Evolutionary conservation across 2,113 vertebrate genomes (phyloP), one percentile per base, ranked within the genome.

Genomic region (Burhinus bistriatus): DNA sequence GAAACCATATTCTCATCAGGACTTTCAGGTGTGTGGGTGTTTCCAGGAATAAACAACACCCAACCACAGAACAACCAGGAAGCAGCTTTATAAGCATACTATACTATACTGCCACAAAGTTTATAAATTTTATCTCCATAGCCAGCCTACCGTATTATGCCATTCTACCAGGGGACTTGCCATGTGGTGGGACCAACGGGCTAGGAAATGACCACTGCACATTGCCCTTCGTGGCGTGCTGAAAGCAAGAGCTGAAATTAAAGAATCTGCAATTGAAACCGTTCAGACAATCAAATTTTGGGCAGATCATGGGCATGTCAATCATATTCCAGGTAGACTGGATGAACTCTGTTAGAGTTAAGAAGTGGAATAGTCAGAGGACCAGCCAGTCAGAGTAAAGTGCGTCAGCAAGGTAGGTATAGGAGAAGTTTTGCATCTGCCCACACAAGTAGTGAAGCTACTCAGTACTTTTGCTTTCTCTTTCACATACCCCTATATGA

Each of bases 21-120:
- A 81, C 95, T 97, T 96, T 97, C 90, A 87, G 47, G 58, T 85
- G 85, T 15, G 94, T 93, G 91, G 96, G 97, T 87, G 91, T 97
- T 98, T 96, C 97, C 91, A 94, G 95, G 86, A 96, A 96, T 96
- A 96, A 97, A 93, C 84, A 97, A 82, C 21, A 87, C 52, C 25
- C 45, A 90, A 89, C 91, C 91, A 93, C 94, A 95, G 80, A 95
- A 92, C 91, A 95, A 76, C 68, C 87, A 95, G 82, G 82, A 97
- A 96, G 89, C 59, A 4, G 75, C 32, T 86, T 91, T 80, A 78
- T 40, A 81, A 96, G 64, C 30, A 38, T n/a, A 34, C 13, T 34
- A 9, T 72, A 57, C 57, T 87, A 82, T 13, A 49, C 16, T 57
- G 26, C 21, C 51, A 52, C 34, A 23, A 55, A 83, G 14, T 15